Conservation (phyloP, 2,888 invertebrate genomes). For the Melinaea menophilus region DNA sequence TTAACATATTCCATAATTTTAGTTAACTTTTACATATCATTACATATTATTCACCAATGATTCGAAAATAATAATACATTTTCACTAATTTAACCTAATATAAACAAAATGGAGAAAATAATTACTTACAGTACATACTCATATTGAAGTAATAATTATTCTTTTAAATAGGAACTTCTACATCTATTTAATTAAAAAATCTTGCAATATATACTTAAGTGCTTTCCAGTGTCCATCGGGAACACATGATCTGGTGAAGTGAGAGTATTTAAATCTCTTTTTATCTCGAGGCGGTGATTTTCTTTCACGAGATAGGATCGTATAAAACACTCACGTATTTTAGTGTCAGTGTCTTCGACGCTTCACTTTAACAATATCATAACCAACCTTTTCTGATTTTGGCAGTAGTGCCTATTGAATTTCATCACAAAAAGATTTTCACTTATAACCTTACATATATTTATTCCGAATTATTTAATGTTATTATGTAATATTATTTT, state of each 20-base stretch:
- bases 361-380: constrained; percentile 67
- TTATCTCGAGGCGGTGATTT: constrained; percentile 51
- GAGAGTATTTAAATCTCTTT: constrained; percentile 32
- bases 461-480: too few relatives aligned
- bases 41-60: too few relatives aligned
- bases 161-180: neutral
- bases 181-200: neutral
- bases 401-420: constrained; percentile 34
- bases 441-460: constrained; percentile 14
- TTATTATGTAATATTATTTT: neutral
- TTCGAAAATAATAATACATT: too few relatives aligned
- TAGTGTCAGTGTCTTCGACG: constrained; percentile 45
- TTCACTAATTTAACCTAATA: too few relatives aligned
- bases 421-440: constrained; percentile 34
- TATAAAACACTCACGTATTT: constrained; percentile 72
- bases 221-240: neutral
- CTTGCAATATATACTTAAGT: neutral
- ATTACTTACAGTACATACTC: too few relatives aligned
- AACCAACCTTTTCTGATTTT: constrained; percentile 45
- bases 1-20: too few relatives aligned
- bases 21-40: too few relatives aligned
- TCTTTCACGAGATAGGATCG: constrained; percentile 55
- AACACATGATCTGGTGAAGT: constrained; percentile 28
- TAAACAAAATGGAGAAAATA: too few relatives aligned
- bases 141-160: too few relatives aligned